Evolutionary conservation across 2,888 invertebrate genomes (phyloP).

Genomic region (Eilema griseolum): DNA sequence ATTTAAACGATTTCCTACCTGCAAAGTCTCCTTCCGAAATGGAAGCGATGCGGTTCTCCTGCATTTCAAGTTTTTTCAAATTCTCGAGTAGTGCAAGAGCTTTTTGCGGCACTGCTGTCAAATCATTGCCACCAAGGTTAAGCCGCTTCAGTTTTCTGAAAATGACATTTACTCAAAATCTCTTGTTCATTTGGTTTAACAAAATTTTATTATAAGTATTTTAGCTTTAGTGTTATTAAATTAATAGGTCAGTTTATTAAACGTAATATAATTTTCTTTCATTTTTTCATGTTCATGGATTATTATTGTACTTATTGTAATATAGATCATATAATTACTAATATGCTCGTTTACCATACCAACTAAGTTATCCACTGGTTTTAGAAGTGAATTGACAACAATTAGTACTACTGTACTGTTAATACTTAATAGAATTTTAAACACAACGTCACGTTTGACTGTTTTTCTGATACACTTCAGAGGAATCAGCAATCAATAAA

Average conservation of each 20-base stretch:
- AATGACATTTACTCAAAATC: conserved; percentile 12
- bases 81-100: conserved; percentile 93
- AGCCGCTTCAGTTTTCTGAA: conserved; percentile 92
- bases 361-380: too few relatives aligned
- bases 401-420: too few relatives aligned
- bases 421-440: background rate
- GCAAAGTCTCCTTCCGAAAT: conserved; percentile 95
- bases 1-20: conserved; percentile 85
- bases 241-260: background rate
- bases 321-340: too few relatives aligned
- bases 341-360: too few relatives aligned
- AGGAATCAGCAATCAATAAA: background rate
- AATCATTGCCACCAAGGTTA: conserved; percentile 94
- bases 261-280: background rate
- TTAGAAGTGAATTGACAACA: too few relatives aligned
- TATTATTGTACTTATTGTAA: background rate
- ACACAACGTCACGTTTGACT: background rate
- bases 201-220: background rate
- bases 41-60: conserved; percentile 92
- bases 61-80: conserved; percentile 95
- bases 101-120: conserved; percentile 92
- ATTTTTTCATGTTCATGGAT: background rate
- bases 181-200: background rate
- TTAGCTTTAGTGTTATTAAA: background rate
- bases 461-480: background rate